Conservation (phyloP, 64 coral and sea anemone species). For the Stichodactyla mertensii region DNA sequence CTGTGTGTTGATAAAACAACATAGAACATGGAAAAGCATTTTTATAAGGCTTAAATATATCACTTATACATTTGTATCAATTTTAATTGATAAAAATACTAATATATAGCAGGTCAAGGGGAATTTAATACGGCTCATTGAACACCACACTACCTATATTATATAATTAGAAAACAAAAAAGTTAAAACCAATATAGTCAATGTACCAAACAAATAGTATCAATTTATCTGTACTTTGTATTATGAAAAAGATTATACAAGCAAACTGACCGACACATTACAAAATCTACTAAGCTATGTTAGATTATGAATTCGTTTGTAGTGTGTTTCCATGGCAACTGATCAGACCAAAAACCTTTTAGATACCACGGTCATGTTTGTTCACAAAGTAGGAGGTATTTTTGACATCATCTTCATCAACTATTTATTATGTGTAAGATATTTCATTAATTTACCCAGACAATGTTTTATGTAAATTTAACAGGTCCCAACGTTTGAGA, state of each 20-base stretch:
- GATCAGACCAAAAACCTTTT: not conserved
- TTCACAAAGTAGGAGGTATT: not conserved
- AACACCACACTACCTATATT: not conserved
- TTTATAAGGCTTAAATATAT: too few species aligned
- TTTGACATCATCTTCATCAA: conserved; percentile 1
- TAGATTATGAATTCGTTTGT: not conserved
- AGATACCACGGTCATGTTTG: not conserved
- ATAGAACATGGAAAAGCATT: too few species aligned
- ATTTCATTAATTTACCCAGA: not conserved
- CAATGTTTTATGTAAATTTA: not conserved
- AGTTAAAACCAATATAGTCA: not conserved
- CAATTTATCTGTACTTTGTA: not conserved
- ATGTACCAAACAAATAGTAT: not conserved
- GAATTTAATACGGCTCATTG: not conserved
- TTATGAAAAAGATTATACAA: too few species aligned
- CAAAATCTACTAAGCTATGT: too few species aligned
- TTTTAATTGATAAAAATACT: too few species aligned
- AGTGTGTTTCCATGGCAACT: conserved; percentile 4
- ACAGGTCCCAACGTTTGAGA: not conserved
- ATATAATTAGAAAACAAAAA: not conserved
- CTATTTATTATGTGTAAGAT: not conserved
- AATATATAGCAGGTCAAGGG: too few species aligned
- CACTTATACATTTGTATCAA: too few species aligned
- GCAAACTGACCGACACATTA: too few species aligned
- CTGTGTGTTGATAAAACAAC: too few species aligned